Evolutionary conservation across 2,888 invertebrate genomes (phyloP).

Genomic region (Norana najaformis): DNA sequence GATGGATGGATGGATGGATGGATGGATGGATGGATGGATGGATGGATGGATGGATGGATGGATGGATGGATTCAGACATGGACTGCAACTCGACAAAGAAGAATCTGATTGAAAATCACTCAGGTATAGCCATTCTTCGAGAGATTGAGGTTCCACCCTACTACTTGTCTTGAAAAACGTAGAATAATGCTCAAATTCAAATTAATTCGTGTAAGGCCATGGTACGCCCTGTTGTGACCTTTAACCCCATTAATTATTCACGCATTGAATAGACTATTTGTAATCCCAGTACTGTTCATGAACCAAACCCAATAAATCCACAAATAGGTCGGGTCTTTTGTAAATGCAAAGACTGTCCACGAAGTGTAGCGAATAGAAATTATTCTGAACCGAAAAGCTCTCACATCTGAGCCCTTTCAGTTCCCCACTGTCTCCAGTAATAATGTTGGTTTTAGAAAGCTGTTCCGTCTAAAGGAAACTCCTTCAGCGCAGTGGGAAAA

Average conservation of each 20-base stretch:
- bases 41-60: no score
- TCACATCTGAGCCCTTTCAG: neutral
- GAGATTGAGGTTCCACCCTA: neutral
- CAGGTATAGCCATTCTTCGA: neutral
- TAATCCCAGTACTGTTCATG: neutral
- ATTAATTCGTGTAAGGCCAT: neutral
- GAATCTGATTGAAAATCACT: neutral
- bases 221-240: neutral
- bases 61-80: neutral
- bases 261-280: neutral
- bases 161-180: neutral
- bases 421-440: neutral
- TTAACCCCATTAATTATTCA: neutral
- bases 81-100: neutral
- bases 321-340: neutral
- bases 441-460: neutral
- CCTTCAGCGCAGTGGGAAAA: neutral
- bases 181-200: no score
- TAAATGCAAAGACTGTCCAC: no score
- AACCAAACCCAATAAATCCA: neutral
- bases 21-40: no score
- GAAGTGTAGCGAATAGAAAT: neutral
- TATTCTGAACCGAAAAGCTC: neutral
- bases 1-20: no score
- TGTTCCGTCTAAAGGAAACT: neutral